A percentile compares a stretch with the other conserved stretches of the same genome.
These are phyloP conservation scores for Edolisoma coerulescens DNA, from an alignment of 2,113 vertebrate species.

Conservation along the genomic window DNA sequence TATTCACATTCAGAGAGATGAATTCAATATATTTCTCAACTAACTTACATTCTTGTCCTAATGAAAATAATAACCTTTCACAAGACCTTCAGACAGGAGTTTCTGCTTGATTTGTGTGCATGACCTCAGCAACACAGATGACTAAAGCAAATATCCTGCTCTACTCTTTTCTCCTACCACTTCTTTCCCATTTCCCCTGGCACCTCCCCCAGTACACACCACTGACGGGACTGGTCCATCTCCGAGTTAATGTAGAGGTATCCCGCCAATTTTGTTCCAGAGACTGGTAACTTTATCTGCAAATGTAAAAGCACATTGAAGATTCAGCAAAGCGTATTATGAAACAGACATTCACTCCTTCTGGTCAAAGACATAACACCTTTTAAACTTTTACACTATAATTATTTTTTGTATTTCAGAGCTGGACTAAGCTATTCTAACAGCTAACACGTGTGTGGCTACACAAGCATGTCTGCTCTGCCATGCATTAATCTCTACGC, in stretches of 20 bases:
- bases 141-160: neutral
- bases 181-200: neutral
- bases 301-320: neutral
- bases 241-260: constrained; percentile 64
- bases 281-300: constrained; percentile 81
- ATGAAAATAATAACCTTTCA: neutral
- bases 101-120: neutral
- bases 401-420: neutral
- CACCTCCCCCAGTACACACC: constrained; percentile 28
- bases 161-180: neutral
- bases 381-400: neutral
- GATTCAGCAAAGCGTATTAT: neutral
- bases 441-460: neutral
- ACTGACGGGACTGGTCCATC: constrained; percentile 58
- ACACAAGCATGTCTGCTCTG: neutral
- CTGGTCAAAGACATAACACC: neutral
- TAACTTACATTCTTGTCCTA: neutral
- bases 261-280: constrained; percentile 69
- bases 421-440: neutral
- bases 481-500: neutral
- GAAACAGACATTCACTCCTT: neutral
- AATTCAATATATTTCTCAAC: neutral
- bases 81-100: neutral
- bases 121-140: neutral
- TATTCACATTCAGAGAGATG: neutral